These are phyloP conservation scores for Drosophila punjabiensis DNA, from an alignment of 1,140 invertebrate species.

Conservation along the genomic window DNA sequence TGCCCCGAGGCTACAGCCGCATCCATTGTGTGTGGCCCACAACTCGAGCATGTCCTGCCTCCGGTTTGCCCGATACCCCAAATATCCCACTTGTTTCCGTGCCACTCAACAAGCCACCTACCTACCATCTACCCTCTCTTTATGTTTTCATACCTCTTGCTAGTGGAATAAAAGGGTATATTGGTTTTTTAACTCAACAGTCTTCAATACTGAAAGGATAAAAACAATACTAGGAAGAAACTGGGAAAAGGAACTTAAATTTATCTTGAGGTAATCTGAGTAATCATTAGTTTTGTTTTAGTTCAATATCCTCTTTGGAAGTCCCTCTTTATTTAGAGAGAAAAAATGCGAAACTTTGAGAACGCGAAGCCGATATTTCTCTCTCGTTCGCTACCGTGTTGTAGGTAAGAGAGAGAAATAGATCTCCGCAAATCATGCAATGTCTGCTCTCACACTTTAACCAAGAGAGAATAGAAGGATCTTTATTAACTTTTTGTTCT, in stretches of 20 bases:
- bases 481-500: too few relatives aligned
- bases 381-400: too few relatives aligned
- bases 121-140: background rate
- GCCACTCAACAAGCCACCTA: constrained; percentile 6
- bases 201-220: background rate
- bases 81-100: constrained; percentile 21
- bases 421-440: too few relatives aligned
- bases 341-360: too few relatives aligned
- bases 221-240: background rate
- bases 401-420: too few relatives aligned
- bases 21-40: constrained; percentile 46
- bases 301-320: background rate
- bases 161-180: background rate
- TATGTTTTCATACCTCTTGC: background rate
- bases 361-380: too few relatives aligned
- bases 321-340: background rate
- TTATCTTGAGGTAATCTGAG: background rate
- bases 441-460: too few relatives aligned
- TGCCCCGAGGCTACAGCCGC: constrained; percentile 28
- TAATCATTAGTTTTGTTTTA: background rate
- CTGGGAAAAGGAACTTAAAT: too few relatives aligned
- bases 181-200: too few relatives aligned
- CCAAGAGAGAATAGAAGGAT: too few relatives aligned
- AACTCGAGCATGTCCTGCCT: constrained; percentile 73
- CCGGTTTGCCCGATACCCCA: constrained; percentile 14